Evolutionary conservation across 2,888 invertebrate species (phyloP).

Genomic region (Argyresthia albistria): DNA sequence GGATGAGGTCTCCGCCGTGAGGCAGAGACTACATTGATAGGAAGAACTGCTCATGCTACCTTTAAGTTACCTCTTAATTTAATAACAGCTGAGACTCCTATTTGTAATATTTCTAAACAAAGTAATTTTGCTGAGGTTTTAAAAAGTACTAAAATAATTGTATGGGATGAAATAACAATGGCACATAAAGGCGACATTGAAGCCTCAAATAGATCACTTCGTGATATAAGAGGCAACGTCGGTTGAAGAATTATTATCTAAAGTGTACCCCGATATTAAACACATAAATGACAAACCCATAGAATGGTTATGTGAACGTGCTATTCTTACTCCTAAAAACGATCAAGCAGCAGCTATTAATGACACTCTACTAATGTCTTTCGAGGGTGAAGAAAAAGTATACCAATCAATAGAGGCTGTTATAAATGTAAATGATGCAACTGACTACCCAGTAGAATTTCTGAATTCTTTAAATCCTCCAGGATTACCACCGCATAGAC

Average conservation of each 20-base stretch:
- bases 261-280: slow-evolving; percentile 14
- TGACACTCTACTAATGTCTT: slow-evolving; percentile 5
- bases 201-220: slow-evolving; percentile 15
- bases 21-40: too few relatives aligned
- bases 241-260: slow-evolving; percentile 11
- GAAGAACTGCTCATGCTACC: slow-evolving; percentile 3
- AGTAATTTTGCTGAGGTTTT: slow-evolving; percentile 14
- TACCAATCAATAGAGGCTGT: slow-evolving; percentile 7
- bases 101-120: slow-evolving; percentile 16
- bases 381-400: slow-evolving; percentile 6
- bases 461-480: slow-evolving; percentile 13
- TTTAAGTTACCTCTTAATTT: slow-evolving; percentile 7
- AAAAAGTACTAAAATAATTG: slow-evolving; percentile 12
- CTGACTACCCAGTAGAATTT: slow-evolving; percentile 12
- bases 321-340: slow-evolving; percentile 18
- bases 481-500: slow-evolving; percentile 4
- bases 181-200: slow-evolving; percentile 16
- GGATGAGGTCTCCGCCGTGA: too few relatives aligned
- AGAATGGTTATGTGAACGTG: slow-evolving; percentile 14
- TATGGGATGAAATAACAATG: slow-evolving; percentile 16
- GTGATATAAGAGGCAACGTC: slow-evolving; percentile 14
- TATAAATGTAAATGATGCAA: slow-evolving; percentile 6
- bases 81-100: slow-evolving; percentile 10
- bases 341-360: slow-evolving; percentile 14
- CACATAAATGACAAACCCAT: slow-evolving; percentile 13